phyloP scores from a whole-genome alignment of 1,140 invertebrate species.

The Mercenaria mercenaria region DNA sequence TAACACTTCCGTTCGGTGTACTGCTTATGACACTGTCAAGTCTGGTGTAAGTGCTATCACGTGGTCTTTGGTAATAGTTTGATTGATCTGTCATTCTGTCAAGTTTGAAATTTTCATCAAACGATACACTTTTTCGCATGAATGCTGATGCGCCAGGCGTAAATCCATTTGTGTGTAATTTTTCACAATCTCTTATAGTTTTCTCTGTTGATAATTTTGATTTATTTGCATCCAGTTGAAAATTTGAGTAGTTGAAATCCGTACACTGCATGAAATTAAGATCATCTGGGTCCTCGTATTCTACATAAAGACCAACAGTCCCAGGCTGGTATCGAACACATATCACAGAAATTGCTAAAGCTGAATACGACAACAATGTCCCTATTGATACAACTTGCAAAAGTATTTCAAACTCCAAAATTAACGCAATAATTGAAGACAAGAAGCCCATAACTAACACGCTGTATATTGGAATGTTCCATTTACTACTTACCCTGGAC shows the following conservation, averaged over 20 bases:
- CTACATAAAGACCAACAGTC: constrained; percentile 75
- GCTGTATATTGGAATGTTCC: constrained; percentile 90
- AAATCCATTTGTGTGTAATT: not conserved
- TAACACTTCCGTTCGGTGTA: constrained; percentile 72
- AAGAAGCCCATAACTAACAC: constrained; percentile 92
- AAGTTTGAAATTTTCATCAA: not conserved
- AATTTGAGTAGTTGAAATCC: constrained; percentile 61
- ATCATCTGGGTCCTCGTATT: constrained; percentile 79
- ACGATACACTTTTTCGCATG: constrained; percentile 3
- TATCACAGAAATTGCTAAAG: constrained; percentile 94
- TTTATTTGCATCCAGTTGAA: constrained; percentile 34
- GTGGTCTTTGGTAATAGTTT: not conserved
- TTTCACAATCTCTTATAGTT: not conserved
- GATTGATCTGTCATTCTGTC: not conserved
- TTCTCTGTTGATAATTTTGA: not conserved
- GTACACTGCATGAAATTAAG: constrained; percentile 64
- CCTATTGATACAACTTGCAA: constrained; percentile 97
- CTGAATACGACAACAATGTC: constrained; percentile 94
- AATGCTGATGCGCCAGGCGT: not conserved
- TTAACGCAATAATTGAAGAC: constrained; percentile 90
- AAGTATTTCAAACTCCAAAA: constrained; percentile 93
- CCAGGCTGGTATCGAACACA: constrained; percentile 88
- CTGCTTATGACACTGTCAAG: constrained; percentile 70
- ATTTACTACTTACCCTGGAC: constrained; percentile 85
- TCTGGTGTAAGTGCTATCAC: constrained; percentile 67